phyloP scores from a whole-genome alignment of 2,888 invertebrate genomes.

The Phengaris arion region DNA sequence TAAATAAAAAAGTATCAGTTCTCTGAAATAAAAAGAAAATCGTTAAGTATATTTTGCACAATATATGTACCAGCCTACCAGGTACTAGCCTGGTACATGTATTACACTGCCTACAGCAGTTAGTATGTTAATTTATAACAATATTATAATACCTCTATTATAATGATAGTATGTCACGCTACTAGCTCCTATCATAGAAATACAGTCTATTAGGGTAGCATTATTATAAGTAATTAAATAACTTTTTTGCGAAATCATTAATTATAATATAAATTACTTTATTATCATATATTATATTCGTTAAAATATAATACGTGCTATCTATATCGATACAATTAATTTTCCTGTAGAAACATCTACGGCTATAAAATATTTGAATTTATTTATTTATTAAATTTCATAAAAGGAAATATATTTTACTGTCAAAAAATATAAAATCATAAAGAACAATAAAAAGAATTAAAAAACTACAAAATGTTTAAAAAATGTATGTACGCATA shows the following conservation, averaged over 20 bases:
- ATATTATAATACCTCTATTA: neutral
- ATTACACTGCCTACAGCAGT: neutral
- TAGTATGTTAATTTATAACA: neutral
- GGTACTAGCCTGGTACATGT: too few relatives aligned
- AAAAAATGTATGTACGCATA: too few relatives aligned
- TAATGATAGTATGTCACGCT: neutral
- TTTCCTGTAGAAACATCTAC: neutral
- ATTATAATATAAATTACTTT: slow-evolving; percentile 20
- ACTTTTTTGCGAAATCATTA: neutral
- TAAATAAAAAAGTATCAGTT: too few relatives aligned
- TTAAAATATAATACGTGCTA: slow-evolving; percentile 14
- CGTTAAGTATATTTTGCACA: neutral
- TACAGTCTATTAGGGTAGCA: slow-evolving; percentile 30
- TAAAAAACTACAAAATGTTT: neutral
- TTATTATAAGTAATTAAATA: slow-evolving; percentile 15
- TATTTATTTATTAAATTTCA: neutral
- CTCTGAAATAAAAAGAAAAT: neutral
- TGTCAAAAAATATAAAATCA: neutral
- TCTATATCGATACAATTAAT: slow-evolving; percentile 5
- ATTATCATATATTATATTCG: slow-evolving; percentile 11
- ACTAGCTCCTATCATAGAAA: neutral
- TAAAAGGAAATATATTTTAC: neutral
- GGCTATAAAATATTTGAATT: neutral
- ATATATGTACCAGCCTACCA: too few relatives aligned
- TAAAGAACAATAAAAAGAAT: neutral